These are phyloP conservation scores for Drosophila borealis DNA, from an alignment of 2,888 invertebrate species.

Conservation along the genomic window DNA sequence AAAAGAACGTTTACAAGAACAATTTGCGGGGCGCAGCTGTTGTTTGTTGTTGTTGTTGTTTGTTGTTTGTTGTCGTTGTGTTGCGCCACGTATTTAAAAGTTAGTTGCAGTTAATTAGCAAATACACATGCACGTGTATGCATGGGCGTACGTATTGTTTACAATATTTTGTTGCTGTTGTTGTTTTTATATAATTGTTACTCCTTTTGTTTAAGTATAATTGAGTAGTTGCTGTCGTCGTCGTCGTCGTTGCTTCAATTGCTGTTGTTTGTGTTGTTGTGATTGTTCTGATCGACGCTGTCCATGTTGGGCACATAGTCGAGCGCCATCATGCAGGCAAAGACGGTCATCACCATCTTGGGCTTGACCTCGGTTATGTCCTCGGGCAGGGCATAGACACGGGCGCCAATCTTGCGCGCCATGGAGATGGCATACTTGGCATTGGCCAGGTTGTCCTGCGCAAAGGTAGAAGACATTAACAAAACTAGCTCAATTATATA, in stretches of 20 bases:
- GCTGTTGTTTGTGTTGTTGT: slow-evolving; percentile 64
- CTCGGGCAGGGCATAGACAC: slow-evolving; percentile 99
- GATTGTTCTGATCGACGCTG: slow-evolving; percentile 84
- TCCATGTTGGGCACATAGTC: slow-evolving; percentile 97
- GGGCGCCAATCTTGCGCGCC: slow-evolving; percentile 98
- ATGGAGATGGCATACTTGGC: slow-evolving; percentile 99
- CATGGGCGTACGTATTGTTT: slow-evolving; percentile 23
- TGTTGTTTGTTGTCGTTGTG: slow-evolving; percentile 12
- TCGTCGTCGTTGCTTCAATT: slow-evolving; percentile 27
- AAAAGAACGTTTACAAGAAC: slow-evolving; percentile 53
- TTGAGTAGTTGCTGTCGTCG: slow-evolving; percentile 44
- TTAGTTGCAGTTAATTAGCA: slow-evolving; percentile 45
- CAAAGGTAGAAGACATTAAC: neutral
- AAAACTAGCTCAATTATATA: too few species aligned
- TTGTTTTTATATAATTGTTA: slow-evolving; percentile 28
- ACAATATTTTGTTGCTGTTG: slow-evolving; percentile 40
- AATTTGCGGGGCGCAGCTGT: slow-evolving; percentile 27
- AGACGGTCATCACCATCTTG: slow-evolving; percentile 99
- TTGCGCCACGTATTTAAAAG: slow-evolving; percentile 35
- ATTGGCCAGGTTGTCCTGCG: slow-evolving; percentile 96
- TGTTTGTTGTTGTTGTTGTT: slow-evolving; percentile 10
- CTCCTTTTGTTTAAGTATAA: slow-evolving; percentile 33
- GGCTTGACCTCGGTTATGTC: slow-evolving; percentile 99
- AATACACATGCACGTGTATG: slow-evolving; percentile 42
- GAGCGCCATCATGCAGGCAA: slow-evolving; percentile 99